These are phyloP conservation scores for Hirtodrosophila duncani DNA, from an alignment of 2,888 invertebrate species.

Conservation along the genomic window DNA sequence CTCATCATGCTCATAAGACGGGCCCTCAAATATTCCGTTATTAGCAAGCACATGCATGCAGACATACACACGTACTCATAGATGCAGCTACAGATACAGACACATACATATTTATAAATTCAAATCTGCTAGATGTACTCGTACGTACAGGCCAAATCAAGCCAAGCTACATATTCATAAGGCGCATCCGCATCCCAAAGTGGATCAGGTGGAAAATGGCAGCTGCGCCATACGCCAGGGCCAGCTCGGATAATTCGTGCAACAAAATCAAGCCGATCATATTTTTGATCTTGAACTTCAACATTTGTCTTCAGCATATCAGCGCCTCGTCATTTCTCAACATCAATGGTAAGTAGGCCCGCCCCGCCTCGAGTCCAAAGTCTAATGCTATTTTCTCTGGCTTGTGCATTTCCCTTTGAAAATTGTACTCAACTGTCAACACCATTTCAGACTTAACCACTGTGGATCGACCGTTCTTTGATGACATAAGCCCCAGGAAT, in stretches of 20 bases:
- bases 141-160: too few species aligned
- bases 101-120: too few species aligned
- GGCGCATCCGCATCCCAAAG: neutral
- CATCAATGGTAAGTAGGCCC: conserved; percentile 44
- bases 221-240: conserved; percentile 8
- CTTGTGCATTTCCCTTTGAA: neutral
- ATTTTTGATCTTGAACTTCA: conserved; percentile 55
- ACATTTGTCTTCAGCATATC: conserved; percentile 52
- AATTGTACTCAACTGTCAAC: neutral
- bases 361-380: too few species aligned
- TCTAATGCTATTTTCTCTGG: too few species aligned
- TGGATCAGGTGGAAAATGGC: conserved; percentile 11
- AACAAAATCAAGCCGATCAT: conserved; percentile 50
- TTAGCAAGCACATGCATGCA: too few species aligned
- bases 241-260: conserved; percentile 17
- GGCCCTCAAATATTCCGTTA: too few species aligned
- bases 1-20: too few species aligned
- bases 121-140: too few species aligned
- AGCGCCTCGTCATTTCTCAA: conserved; percentile 46
- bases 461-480: conserved; percentile 86
- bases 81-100: too few species aligned
- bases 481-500: conserved; percentile 89
- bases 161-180: neutral
- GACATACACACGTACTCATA: too few species aligned
- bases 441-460: conserved; percentile 43